Percentiles rank a stretch among this genome's conserved stretches.
phyloP scores from a whole-genome alignment of 2,113 vertebrate genomes.

The Ctenomys sociabilis region DNA sequence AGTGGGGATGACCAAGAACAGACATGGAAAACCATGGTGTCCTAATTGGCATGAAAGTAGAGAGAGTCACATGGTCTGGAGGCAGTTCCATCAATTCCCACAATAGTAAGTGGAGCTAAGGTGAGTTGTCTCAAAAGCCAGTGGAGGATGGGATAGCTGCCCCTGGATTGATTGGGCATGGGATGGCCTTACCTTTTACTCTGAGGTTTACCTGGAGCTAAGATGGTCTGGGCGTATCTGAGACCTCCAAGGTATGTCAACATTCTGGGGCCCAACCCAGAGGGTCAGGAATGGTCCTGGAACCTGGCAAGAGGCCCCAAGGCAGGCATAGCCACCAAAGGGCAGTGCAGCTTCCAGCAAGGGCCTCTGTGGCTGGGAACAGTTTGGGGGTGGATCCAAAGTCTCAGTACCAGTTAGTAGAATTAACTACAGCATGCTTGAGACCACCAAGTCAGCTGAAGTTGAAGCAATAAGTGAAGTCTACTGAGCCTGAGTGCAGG shows the following conservation, averaged over 20 bases:
- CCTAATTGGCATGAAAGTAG: no score
- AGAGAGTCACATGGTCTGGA: neutral
- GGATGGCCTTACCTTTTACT: no score
- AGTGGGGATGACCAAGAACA: neutral
- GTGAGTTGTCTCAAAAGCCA: neutral
- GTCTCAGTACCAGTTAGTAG: no score
- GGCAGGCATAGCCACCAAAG: no score
- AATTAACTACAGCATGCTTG: no score
- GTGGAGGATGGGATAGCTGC: neutral
- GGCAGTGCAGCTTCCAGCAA: neutral
- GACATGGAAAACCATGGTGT: neutral
- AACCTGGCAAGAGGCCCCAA: neutral
- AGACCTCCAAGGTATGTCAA: neutral
- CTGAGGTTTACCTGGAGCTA: no score
- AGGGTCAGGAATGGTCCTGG: no score
- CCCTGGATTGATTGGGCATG: neutral
- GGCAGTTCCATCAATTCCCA: neutral
- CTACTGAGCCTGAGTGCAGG: no score
- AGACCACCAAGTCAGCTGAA: no score
- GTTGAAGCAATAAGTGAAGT: no score
- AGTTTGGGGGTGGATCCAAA: neutral
- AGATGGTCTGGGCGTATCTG: neutral
- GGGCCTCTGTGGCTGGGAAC: neutral
- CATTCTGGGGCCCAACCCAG: neutral
- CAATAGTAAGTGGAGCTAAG: neutral